Evolutionary conservation across 2,888 invertebrate species (phyloP).

Genomic region (Andrena flavipes): DNA sequence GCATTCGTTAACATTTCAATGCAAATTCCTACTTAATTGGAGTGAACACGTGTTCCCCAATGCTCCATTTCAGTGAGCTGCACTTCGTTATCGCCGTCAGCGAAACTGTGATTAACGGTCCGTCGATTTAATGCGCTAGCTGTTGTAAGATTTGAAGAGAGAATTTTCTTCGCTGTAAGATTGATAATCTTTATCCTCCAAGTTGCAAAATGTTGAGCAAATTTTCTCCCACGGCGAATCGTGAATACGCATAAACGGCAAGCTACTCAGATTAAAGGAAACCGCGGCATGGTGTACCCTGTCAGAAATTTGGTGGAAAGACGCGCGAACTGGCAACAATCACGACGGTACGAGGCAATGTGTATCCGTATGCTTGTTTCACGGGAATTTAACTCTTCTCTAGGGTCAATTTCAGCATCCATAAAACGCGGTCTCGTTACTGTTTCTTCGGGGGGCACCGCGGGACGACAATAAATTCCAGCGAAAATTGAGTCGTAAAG

Average conservation of each 20-base stretch:
- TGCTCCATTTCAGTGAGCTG: neutral
- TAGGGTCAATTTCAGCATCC: slow-evolving; percentile 48
- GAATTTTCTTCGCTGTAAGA: neutral
- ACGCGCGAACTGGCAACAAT: neutral
- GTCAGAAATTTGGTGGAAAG: slow-evolving; percentile 9
- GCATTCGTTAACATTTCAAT: neutral
- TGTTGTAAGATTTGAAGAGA: neutral
- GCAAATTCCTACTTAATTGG: neutral
- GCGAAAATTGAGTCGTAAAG: slow-evolving; percentile 55
- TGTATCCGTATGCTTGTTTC: slow-evolving; percentile 41
- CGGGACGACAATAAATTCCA: slow-evolving; percentile 39
- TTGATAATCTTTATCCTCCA: neutral
- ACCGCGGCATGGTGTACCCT: neutral
- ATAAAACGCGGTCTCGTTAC: slow-evolving; percentile 55
- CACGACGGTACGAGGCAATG: slow-evolving; percentile 13
- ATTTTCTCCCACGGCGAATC: neutral
- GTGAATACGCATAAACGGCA: no score
- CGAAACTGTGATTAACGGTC: neutral
- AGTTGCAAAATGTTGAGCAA: neutral
- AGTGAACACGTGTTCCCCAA: no score
- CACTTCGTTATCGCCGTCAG: neutral
- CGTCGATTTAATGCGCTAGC: neutral
- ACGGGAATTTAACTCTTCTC: slow-evolving; percentile 29
- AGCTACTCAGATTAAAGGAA: slow-evolving; percentile 10
- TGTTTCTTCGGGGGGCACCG: slow-evolving; percentile 38